A percentile compares a stretch with the other conserved stretches of the same genome.
Evolutionary conservation across 2,113 vertebrate genomes (phyloP).

Genomic region (Tragelaphus strepsiceros): DNA sequence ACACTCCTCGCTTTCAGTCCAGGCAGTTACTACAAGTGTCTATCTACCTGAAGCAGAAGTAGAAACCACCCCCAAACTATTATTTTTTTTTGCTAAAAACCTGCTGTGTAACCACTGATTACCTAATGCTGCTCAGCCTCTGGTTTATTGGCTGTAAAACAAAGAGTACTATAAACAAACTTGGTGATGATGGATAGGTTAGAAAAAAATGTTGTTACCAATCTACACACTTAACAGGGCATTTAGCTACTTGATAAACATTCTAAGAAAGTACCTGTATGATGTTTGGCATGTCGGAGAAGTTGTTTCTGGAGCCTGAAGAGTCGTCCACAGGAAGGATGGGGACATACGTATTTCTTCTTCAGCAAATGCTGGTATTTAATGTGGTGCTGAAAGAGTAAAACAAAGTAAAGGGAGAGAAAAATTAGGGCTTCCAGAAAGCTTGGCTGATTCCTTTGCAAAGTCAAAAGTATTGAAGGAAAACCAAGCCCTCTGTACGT

Average conservation of each 20-base stretch:
- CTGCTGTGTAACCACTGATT: not conserved
- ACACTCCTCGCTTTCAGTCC: not conserved
- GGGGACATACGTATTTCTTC: constrained; percentile 98
- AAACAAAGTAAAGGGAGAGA: not conserved
- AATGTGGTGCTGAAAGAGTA: constrained; percentile 91
- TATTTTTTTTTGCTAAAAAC: not conserved
- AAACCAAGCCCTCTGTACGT: not conserved
- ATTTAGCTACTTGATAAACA: not conserved
- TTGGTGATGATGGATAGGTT: not conserved
- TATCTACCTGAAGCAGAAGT: not conserved
- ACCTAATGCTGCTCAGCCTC: not conserved
- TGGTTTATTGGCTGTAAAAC: not conserved
- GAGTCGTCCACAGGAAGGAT: constrained; percentile 96
- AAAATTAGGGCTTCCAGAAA: not conserved
- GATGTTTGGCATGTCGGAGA: constrained; percentile 96
- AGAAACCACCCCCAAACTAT: not conserved
- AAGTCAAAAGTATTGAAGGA: not conserved
- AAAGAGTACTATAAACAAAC: not conserved
- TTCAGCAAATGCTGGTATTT: constrained; percentile 99
- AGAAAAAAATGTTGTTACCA: not conserved
- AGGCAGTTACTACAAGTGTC: not conserved
- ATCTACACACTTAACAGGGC: not conserved
- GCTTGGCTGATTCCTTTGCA: not conserved
- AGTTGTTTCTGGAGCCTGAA: constrained; percentile 98
- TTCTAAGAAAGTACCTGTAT: constrained; percentile 87